Evolutionary conservation across 2,888 invertebrate species (phyloP).

Genomic region (Athripsodes cinereus): DNA sequence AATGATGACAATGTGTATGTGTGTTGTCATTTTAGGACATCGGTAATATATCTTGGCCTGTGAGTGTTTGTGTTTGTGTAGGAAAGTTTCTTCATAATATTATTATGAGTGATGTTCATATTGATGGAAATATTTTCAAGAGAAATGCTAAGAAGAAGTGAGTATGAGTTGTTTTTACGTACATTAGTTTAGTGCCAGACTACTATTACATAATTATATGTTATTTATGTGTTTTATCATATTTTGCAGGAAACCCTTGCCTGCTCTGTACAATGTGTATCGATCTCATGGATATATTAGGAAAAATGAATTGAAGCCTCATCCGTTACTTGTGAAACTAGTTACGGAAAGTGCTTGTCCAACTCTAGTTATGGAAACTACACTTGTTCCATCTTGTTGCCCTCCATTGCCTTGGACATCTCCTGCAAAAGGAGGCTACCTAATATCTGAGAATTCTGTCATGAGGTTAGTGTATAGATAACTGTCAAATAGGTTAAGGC

Average conservation of each 20-base stretch:
- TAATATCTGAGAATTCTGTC: conserved; percentile 56
- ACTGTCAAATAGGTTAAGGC: too few species aligned
- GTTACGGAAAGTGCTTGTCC: conserved; percentile 63
- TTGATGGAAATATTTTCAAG: conserved; percentile 67
- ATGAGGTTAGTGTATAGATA: conserved; percentile 34
- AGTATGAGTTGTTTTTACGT: too few species aligned
- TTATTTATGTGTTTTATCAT: too few species aligned
- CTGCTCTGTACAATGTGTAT: conserved; percentile 76
- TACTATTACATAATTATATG: too few species aligned
- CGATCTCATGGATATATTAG: conserved; percentile 58
- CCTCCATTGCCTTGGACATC: conserved; percentile 85
- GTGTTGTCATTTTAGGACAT: conserved; percentile 44
- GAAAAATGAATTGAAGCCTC: conserved; percentile 75
- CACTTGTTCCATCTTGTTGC: conserved; percentile 67
- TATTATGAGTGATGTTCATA: conserved; percentile 76
- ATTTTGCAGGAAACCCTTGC: conserved; percentile 53
- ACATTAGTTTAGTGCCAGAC: too few species aligned
- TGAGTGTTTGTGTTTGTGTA: conserved; percentile 54
- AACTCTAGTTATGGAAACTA: conserved; percentile 65
- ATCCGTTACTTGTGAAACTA: conserved; percentile 66
- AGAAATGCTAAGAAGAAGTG: conserved; percentile 43
- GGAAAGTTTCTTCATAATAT: conserved; percentile 86
- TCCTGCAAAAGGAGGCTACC: conserved; percentile 65
- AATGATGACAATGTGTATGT: too few species aligned
- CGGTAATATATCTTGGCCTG: conserved; percentile 60